Percentiles rank a stretch among this genome's conserved stretches.
Evolutionary conservation across 2,888 invertebrate genomes (phyloP).

Genomic region (Tineola bisselliella): DNA sequence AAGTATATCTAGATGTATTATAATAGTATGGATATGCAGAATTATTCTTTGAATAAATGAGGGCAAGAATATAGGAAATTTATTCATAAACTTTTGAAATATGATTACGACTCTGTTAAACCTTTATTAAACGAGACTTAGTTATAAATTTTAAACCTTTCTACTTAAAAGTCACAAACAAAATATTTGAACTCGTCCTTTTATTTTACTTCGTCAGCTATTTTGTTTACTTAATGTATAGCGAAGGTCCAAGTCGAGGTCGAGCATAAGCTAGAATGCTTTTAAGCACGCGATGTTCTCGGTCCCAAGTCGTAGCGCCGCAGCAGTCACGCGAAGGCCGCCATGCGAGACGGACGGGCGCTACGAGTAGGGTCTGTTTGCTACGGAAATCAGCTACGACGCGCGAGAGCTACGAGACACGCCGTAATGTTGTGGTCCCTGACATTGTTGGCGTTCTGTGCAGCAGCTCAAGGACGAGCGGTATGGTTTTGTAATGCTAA

Average conservation of each 20-base stretch:
- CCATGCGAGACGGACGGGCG: constrained; percentile 32
- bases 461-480: constrained; percentile 60
- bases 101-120: not conserved
- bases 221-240: constrained; percentile 54
- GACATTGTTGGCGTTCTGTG: constrained; percentile 48
- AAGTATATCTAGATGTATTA: no score
- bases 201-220: constrained; percentile 29
- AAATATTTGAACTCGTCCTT: constrained; percentile 6
- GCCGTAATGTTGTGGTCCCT: constrained; percentile 50
- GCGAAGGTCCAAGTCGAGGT: constrained; percentile 30
- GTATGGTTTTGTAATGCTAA: constrained; percentile 30
- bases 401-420: constrained; percentile 23
- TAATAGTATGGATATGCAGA: no score
- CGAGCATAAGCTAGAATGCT: not conserved
- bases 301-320: constrained; percentile 24
- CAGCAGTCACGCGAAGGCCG: constrained; percentile 58
- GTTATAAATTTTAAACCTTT: not conserved
- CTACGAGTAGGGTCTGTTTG: constrained; percentile 21
- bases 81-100: not conserved
- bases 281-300: constrained; percentile 19
- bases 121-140: not conserved
- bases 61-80: not conserved
- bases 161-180: not conserved
- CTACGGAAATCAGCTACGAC: constrained; percentile 29
- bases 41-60: not conserved